phyloP scores from a whole-genome alignment of 2,797 vertebrate species.

The Pogoniulus pusillus region DNA sequence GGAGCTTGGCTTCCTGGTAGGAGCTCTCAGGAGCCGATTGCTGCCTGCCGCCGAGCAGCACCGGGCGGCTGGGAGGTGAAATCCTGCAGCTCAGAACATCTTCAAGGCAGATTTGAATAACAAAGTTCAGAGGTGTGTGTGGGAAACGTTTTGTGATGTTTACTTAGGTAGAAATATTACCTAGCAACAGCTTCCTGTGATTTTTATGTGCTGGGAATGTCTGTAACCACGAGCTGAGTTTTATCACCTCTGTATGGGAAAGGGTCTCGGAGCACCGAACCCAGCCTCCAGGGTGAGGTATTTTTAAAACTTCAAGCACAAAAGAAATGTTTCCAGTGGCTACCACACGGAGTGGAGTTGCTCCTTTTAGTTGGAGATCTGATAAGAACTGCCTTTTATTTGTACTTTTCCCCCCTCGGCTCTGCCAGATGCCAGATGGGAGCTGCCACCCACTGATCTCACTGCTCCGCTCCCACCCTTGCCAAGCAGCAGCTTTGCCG shows the following conservation, averaged over 20 bases:
- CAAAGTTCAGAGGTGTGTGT: slow-evolving; percentile 64
- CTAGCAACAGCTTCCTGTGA: slow-evolving; percentile 71
- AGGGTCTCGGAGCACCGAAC: not conserved
- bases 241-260: slow-evolving; percentile 54
- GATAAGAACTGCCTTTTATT: slow-evolving; percentile 41
- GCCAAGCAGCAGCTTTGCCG: slow-evolving; percentile 13
- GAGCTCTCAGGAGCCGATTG: not conserved
- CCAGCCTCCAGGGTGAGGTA: slow-evolving; percentile 48
- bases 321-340: slow-evolving; percentile 57
- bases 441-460: slow-evolving; percentile 46
- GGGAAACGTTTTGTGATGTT: slow-evolving; percentile 64
- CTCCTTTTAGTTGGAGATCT: slow-evolving; percentile 36
- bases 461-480: not conserved
- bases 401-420: not conserved
- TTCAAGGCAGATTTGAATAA: slow-evolving; percentile 35
- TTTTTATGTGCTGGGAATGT: slow-evolving; percentile 72
- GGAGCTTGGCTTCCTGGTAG: not conserved
- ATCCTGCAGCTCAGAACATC: not conserved
- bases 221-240: slow-evolving; percentile 33
- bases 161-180: slow-evolving; percentile 68
- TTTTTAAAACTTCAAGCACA: slow-evolving; percentile 61
- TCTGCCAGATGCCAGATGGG: slow-evolving; percentile 62
- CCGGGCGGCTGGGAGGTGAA: not conserved
- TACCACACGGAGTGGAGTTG: slow-evolving; percentile 27
- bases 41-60: not conserved